Base-by-base conservation (phyloP, 2,797 vertebrate genomes). In the Catostomus latipinnis region DNA sequence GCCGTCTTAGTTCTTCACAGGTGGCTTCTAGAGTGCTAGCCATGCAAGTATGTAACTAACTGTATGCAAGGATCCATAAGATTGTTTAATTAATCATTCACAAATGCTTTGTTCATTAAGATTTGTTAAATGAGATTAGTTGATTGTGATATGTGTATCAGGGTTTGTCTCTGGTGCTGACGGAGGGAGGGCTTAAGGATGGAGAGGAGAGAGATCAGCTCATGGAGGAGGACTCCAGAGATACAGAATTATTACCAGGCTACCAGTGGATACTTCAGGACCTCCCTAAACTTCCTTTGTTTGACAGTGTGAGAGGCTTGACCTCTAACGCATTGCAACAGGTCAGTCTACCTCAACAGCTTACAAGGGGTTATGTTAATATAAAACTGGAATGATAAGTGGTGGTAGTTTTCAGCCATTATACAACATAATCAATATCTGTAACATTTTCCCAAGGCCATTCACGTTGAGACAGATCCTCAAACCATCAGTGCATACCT, bases 401-500 rank as follows among this genome's bases (percentile, higher is more conserved):
- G 4, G 11, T n/a, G 57, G 1, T 18, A 8, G 0, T 18, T 49
- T 49, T 49, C 6, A 7, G 48, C 4, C 48, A 49, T 6, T 49
- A 8, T 49, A 9, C 48, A 49, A 16, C 8, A 16, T 58, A 4
- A 18, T 43, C 22, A 34, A 10, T 58, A 8, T 60, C 18, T 58
- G 49, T 69, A 43, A 34, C 34, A 34, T 34, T 52, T 74, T 56
- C 0, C 80, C 34, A 34, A 99, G 98, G 98, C 98, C 74, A 96
- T 99, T 86, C 98, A 99, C 88, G 95, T 99, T 96, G 98, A 99
- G 91, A 99, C 98, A 0, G 97, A 98, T 83, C 96, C 97, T 0
- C 96, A 98, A 89, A 98, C 96, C 12, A 96, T 99, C 89, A 99
- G 97, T 0, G 97, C 98, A 65, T 99, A 99, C 88, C 91, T 99